These are phyloP conservation scores for Malthinus flaveolus DNA, from an alignment of 2,888 invertebrate species.

Conservation along the genomic window DNA sequence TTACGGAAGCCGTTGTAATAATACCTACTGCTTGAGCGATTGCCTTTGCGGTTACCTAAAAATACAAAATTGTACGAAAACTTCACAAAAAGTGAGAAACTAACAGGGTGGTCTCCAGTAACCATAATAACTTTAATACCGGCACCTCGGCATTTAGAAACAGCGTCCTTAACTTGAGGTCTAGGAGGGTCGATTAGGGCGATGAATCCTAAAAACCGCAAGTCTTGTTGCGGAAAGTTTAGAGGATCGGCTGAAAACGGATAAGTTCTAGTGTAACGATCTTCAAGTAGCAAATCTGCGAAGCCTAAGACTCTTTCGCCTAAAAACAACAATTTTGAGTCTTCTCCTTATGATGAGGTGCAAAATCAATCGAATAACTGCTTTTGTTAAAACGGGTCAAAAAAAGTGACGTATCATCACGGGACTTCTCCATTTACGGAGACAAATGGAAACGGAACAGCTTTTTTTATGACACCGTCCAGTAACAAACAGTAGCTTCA, in stretches of 20 bases:
- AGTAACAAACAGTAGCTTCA: too few species aligned
- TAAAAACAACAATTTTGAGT: constrained; percentile 48
- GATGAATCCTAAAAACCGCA: constrained; percentile 67
- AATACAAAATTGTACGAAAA: constrained; percentile 6
- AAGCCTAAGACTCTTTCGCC: constrained; percentile 89
- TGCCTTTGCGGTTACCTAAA: constrained; percentile 70
- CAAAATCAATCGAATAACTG: too few species aligned
- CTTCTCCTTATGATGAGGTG: too few species aligned
- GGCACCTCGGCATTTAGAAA: constrained; percentile 70
- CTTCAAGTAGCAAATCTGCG: constrained; percentile 68
- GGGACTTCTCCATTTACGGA: too few species aligned
- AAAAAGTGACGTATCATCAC: too few species aligned
- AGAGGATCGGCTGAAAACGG: constrained; percentile 63
- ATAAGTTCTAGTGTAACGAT: constrained; percentile 58
- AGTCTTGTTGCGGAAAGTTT: constrained; percentile 71
- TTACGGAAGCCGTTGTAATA: constrained; percentile 57
- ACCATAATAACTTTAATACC: constrained; percentile 84
- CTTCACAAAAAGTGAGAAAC: not conserved
- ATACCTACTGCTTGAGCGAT: constrained; percentile 77
- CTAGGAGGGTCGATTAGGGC: constrained; percentile 70
- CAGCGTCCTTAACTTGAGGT: constrained; percentile 68
- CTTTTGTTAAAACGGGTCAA: too few species aligned
- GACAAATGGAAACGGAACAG: not conserved
- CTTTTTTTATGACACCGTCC: too few species aligned
- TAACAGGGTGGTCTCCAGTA: constrained; percentile 79